Evolutionary conservation across 2,113 vertebrate genomes (phyloP).

Genomic region (Myotis yumanensis): DNA sequence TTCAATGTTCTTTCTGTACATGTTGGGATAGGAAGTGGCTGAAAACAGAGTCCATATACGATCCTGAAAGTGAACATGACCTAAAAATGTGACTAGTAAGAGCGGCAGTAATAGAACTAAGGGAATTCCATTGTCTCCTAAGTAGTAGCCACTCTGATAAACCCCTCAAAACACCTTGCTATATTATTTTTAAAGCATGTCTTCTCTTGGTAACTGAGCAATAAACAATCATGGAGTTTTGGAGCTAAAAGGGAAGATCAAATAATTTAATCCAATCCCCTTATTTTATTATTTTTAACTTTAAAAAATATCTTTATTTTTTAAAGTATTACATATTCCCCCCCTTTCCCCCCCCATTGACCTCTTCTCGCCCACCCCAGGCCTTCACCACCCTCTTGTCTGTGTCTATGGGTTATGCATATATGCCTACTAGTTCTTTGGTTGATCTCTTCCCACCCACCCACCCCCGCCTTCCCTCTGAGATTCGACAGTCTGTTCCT

Average conservation of each 20-base stretch:
- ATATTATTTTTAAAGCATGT: neutral
- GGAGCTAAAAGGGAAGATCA: neutral
- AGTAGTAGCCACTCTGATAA: neutral
- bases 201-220: neutral
- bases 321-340: too few species aligned
- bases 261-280: neutral
- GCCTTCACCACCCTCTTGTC: too few species aligned
- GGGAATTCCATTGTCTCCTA: neutral
- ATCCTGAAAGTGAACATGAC: neutral
- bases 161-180: neutral
- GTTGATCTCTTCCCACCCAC: too few species aligned
- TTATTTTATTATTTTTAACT: neutral
- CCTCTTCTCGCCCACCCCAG: too few species aligned
- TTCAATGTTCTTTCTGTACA: neutral
- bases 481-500: neutral
- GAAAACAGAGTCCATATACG: neutral
- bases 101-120: neutral
- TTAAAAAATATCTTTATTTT: too few species aligned
- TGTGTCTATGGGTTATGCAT: too few species aligned
- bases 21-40: neutral
- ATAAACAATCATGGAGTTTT: neutral
- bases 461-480: too few species aligned
- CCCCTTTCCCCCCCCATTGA: too few species aligned
- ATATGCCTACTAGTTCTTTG: too few species aligned
- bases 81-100: neutral